Evolutionary conservation across 1,140 invertebrate genomes (phyloP).

Genomic region (Drosophila pachea): DNA sequence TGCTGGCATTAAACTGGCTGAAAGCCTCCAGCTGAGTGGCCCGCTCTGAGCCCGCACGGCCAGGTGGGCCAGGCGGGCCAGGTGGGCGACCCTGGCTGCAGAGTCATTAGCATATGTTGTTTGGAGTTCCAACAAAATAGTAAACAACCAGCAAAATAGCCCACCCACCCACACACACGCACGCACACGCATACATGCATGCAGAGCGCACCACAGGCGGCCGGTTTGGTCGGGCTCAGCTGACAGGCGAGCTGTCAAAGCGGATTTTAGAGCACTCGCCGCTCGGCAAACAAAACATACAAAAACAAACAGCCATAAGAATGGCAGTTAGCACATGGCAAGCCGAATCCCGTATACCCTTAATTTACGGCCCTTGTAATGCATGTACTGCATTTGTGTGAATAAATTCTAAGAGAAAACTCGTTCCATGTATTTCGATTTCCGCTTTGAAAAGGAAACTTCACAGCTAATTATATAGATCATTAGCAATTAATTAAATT

Average conservation of each 20-base stretch:
- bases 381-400: too few relatives aligned
- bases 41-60: slow-evolving; percentile 1
- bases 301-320: slow-evolving; percentile 48
- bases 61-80: too few relatives aligned
- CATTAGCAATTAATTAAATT: too few relatives aligned
- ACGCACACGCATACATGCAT: not conserved
- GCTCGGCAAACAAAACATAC: slow-evolving; percentile 66
- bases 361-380: too few relatives aligned
- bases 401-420: too few relatives aligned
- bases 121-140: slow-evolving; percentile 63
- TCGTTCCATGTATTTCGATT: too few relatives aligned
- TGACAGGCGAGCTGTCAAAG: slow-evolving; percentile 72
- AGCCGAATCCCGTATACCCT: slow-evolving; percentile 27
- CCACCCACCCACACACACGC: slow-evolving; percentile 15
- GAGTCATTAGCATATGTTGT: slow-evolving; percentile 75
- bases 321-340: not conserved
- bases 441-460: too few relatives aligned
- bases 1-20: slow-evolving; percentile 70
- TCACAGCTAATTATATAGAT: too few relatives aligned
- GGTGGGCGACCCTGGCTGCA: slow-evolving; percentile 11
- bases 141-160: slow-evolving; percentile 57
- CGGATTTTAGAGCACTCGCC: slow-evolving; percentile 74
- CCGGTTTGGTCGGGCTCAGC: slow-evolving; percentile 41
- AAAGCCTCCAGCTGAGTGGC: slow-evolving; percentile 62
- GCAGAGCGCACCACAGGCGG: slow-evolving; percentile 31